Evolutionary conservation across 2,888 invertebrate genomes (phyloP), one percentile per base, ranked within the genome.

Genomic region (Cartodere bifasciata): DNA sequence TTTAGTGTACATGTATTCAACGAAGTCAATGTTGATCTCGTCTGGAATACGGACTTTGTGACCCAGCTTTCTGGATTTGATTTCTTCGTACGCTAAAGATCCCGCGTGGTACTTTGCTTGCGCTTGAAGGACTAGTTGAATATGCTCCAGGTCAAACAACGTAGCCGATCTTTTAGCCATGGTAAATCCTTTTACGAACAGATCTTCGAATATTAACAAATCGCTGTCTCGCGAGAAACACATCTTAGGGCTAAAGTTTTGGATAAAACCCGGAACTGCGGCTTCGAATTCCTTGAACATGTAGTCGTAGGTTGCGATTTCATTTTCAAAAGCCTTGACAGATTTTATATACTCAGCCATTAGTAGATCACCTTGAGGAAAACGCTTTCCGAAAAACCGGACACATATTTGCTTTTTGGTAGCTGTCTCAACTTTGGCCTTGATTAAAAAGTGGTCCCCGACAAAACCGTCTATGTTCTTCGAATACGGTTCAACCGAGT

Each of bases 71-170:
- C 14, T 35, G 9, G 36, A 38, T 23, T 28, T 32, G 17, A 34
- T 33, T 28, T 41, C 35, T 34, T 41, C 39, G 30, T 38, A 41
- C 13, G 36, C 37, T 11, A 41, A 28, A 20, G 28, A 29, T 6
- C 30, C 39, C 9, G 38, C 43, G 17, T 42, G 38, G 16, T 29
- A 30, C 28, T 41, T 39, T 9, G 37, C 35, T 17, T 39, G 28
- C 14, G 36, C 28, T 31, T 28, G 24, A 13, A 43, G 16, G 3
- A 31, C 30, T 11, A 43, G 13, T 17, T 27, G 21, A 7, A 38
- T 35, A 28, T 40, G 38, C 6, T 41, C 21, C 2, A 36, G 34
- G 11, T 35, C 36, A 6, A 38, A 25, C 11, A 36, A 17, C 31
- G 34, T 39, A 10, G 32, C 27, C 23, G 23, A 17, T 16, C 20